Base-by-base conservation (phyloP, 2,888 invertebrate genomes). In the Lordiphosa fenestrarum region DNA sequence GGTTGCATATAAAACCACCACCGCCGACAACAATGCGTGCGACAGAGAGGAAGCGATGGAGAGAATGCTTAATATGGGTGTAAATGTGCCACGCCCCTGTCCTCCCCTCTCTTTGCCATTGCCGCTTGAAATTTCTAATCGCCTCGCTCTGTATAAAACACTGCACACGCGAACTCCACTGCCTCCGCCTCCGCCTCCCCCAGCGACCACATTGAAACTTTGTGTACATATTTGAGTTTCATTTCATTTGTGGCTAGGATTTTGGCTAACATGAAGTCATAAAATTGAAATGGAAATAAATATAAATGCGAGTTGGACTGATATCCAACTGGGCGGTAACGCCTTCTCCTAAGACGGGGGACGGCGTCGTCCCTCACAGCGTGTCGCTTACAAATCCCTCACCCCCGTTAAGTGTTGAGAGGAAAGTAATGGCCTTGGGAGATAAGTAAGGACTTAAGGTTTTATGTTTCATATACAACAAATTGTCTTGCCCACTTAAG, bases 261-360 rank as follows among this genome's bases (percentile, higher is more conserved):
- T 73, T 63, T 59, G 60, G 73, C 59, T 66, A 73, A 70, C 78
- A 74, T 80, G 59, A 82, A 84, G 82, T 85, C 77, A 84, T 85
- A 83, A 81, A 81, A 85, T 75, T 81, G 67, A 83, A 81, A 85
- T 75, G 78, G 67, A 83, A 82, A 82, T 78, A 85, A 82, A 84
- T 84, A 80, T 72, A 84, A 82, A 83, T 80, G 66, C 63, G 70
- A 70, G 61, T 57, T 61, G 53, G 48, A 69, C 59, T 74, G 70
- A 70, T 72, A 73, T 73, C 65, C 76, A 63, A 66, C 71, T 57
- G 75, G 65, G 70, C 52, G 65, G 66, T 57, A 66, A 74, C 81
- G 78, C 82, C 76, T 68, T 51, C 46, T 58, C 48, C 36, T 42
- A 19, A 44, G 33, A 13, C 30, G 10, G 33, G 19, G 21, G 21